Evolutionary conservation across 2,888 invertebrate species (phyloP), one percentile per base, ranked within the genome.

Genomic region (Eristalinus aeneus): DNA sequence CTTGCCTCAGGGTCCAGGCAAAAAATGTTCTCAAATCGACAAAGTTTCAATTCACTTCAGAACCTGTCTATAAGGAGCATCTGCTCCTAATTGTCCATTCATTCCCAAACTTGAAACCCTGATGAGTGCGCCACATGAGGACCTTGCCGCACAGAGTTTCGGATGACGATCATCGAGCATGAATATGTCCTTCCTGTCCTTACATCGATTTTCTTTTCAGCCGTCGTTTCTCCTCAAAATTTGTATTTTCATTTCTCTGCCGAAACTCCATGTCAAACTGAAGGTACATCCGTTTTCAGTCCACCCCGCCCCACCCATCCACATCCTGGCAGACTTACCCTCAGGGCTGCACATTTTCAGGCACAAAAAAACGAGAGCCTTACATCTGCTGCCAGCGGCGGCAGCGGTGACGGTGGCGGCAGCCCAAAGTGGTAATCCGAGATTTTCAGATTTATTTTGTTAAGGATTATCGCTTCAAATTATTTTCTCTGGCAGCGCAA

Each of bases 361-460:
- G 46, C n/a, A 46, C n/a, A 34, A 46, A 46, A 46, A 27, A 27
- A 3, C 2, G 27, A 27, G n/a, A 27, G 2, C 16, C n/a, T 46
- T 46, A 46, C 46, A 16, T 46, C 46, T 46, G 46, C 46, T 6
- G n/a, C 46, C 46, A 16, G 6, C 6, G 46, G 46, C 16, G 46
- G n/a, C n/a, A n/a, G 46, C 46, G 27, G 27, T 27, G 27, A 27
- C 5, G 27, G 27, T 5, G 27, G 27, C 27, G 27, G 27, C 27
- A 32, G 16, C 46, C 73, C 54, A 75, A 67, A 32, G 39, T 67
- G 67, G 39, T 74, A 39, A 56, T 63, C 58, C 27, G 58, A 76
- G 76, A 82, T 82, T 82, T 76, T 61, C 65, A 61, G 76, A 82
- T 82, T 72, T 82, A 72, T 82, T 72, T 65, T 53, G 60, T 46